Base-by-base conservation (phyloP, 2,888 invertebrate genomes). In the Ariolimax columbianus region DNA sequence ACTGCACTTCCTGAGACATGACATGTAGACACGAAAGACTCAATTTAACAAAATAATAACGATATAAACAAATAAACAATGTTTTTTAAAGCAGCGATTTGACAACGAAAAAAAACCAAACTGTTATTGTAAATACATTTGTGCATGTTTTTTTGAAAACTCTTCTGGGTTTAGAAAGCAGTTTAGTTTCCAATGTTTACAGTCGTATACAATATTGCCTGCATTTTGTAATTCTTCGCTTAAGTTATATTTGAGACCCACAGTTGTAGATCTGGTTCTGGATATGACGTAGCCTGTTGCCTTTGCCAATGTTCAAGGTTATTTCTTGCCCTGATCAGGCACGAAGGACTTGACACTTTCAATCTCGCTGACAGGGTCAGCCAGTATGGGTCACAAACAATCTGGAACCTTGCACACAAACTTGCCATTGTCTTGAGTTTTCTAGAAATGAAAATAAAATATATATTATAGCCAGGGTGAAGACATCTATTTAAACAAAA, bases 321-420 rank as follows among this genome's bases (percentile, higher is more conserved):
- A 55, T 23, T 7, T 55, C 55, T 2, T 55, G 55, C 55, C 17
- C 55, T 55, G 55, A 17, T 55, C 19, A 55, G 19, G 14, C 19
- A 3, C 17, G 19, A 19, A 55, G 55, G 23, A 75, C 17, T 40
- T 14, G 75, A 19, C 43, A 38, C 43, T 26, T 55, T 11, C 26
- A 19, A 40, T 26, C 30, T 43, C 30, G 55, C 19, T 55, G 55
- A 19, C 55, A 23, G 55, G n/a, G 55, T 14, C 55, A 23, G 55
- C 14, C 40, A 36, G 51, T 17, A 23, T n/a, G 43, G 26, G 47
- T 77, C 83, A 83, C 36, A 77, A 78, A 30, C 77, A 78, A 23
- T 17, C 70, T n/a, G 83, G 78, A 36, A 81, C 70, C 68, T 83
- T 78, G 55, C 83, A 68, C 14, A 77, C 51, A 40, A 70, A 55